Percentiles rank a stretch among this genome's conserved stretches.
These are phyloP conservation scores for Lordiphosa stackelbergi DNA, from an alignment of 1,140 invertebrate genomes.

Conservation along the genomic window DNA sequence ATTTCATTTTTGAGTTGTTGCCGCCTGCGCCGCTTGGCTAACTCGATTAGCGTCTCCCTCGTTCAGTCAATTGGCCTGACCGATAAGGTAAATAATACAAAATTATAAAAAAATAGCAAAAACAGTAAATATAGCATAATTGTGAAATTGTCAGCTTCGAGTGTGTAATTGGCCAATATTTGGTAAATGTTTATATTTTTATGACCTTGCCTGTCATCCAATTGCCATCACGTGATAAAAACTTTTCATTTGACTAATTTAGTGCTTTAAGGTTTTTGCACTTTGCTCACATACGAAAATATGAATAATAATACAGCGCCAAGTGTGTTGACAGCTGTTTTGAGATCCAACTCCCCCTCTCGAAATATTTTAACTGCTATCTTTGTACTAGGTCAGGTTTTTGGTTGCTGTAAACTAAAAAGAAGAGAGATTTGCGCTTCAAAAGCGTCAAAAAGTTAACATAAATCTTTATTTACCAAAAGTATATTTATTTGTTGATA, in stretches of 20 bases:
- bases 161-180: slow-evolving; percentile 65
- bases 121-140: slow-evolving; percentile 54
- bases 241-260: slow-evolving; percentile 58
- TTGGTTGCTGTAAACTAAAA: slow-evolving; percentile 56
- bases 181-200: slow-evolving; percentile 31
- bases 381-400: slow-evolving; percentile 62
- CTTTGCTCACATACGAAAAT: slow-evolving; percentile 39
- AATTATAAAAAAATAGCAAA: slow-evolving; percentile 11
- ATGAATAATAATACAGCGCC: slow-evolving; percentile 24
- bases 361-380: slow-evolving; percentile 26
- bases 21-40: slow-evolving; percentile 9
- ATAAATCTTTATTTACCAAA: slow-evolving; percentile 19
- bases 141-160: slow-evolving; percentile 63
- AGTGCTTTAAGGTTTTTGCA: slow-evolving; percentile 59
- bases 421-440: slow-evolving; percentile 18
- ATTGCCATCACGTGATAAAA: slow-evolving; percentile 65
- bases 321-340: slow-evolving; percentile 28
- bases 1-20: slow-evolving; percentile 5
- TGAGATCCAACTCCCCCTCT: slow-evolving; percentile 16
- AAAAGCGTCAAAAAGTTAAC: slow-evolving; percentile 31
- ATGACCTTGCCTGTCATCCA: slow-evolving; percentile 38
- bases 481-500: slow-evolving; percentile 46
- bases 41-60: slow-evolving; percentile 38
- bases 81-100: slow-evolving; percentile 31
- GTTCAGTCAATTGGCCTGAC: slow-evolving; percentile 30